These are phyloP conservation scores for Pachyuromys duprasi DNA, from an alignment of 2,797 vertebrate species.

Conservation along the genomic window DNA sequence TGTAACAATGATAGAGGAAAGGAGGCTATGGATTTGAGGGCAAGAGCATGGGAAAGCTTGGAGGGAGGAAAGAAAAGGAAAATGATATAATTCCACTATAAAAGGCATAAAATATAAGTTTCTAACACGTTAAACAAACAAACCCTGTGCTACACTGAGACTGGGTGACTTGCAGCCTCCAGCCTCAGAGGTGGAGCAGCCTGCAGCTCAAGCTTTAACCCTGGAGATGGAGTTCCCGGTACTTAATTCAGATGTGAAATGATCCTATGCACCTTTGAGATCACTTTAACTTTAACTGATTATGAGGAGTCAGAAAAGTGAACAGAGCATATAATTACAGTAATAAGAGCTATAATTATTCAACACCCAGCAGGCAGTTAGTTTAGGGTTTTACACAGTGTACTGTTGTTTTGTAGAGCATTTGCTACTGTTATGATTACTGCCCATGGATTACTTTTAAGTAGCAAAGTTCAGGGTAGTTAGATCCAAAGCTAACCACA, in stretches of 20 bases:
- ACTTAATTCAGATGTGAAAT: conserved; percentile 43
- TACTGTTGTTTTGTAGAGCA: neutral
- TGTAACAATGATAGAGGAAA: neutral
- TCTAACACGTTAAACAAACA: neutral
- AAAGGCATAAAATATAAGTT: neutral
- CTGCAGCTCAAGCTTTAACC: neutral
- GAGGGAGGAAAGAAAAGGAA: neutral
- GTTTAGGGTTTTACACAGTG: conserved; percentile 28
- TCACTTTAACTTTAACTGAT: conserved; percentile 25
- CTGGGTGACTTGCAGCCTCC: neutral
- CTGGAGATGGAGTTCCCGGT: neutral
- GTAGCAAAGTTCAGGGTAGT: neutral
- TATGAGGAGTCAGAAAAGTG: conserved; percentile 11
- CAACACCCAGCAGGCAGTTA: neutral
- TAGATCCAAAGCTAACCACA: neutral
- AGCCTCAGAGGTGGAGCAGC: neutral
- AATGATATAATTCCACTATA: neutral
- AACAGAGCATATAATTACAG: conserved; percentile 27
- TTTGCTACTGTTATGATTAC: neutral
- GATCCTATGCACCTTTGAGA: conserved; percentile 4
- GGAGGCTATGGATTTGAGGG: neutral
- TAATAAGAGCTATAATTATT: conserved; percentile 7
- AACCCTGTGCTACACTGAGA: neutral
- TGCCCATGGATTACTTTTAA: conserved; percentile 4
- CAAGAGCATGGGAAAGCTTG: neutral